Percentiles rank a stretch among this genome's conserved stretches.
phyloP scores from a whole-genome alignment of 1,140 invertebrate genomes.

The Pseudomyrmex concolor region DNA sequence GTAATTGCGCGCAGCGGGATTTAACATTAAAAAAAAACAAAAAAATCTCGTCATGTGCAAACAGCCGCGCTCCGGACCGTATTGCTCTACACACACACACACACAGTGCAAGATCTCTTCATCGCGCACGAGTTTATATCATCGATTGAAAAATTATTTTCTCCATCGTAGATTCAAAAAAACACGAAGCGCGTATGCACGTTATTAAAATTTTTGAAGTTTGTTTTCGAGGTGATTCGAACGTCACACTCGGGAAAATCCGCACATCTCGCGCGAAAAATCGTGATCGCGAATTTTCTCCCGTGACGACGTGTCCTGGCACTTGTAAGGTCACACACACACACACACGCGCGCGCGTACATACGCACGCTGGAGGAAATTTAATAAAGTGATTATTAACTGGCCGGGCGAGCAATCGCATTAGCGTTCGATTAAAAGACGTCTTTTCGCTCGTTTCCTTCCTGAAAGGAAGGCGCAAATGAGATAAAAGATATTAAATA shows the following conservation, averaged over 20 bases:
- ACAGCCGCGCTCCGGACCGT: background rate
- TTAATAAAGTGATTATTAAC: slow-evolving; percentile 66
- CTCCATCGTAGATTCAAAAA: too few species aligned
- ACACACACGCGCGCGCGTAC: too few species aligned
- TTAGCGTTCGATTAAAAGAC: slow-evolving; percentile 48
- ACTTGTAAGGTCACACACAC: slow-evolving; percentile 18
- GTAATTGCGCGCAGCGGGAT: slow-evolving; percentile 46
- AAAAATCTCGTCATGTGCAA: slow-evolving; percentile 60
- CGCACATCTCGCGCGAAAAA: background rate
- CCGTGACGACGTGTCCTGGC: background rate
- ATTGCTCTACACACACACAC: slow-evolving; percentile 45
- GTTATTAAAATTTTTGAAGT: too few species aligned
- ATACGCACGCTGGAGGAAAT: slow-evolving; percentile 13
- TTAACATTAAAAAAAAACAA: slow-evolving; percentile 50
- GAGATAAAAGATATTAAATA: background rate
- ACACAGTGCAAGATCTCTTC: too few species aligned
- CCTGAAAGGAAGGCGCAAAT: background rate
- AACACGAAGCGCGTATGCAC: too few species aligned
- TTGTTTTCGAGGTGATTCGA: background rate
- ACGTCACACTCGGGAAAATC: background rate
- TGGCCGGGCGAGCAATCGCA: slow-evolving; percentile 24
- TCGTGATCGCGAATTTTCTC: slow-evolving; percentile 17
- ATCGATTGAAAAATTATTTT: too few species aligned
- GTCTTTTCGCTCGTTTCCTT: background rate
- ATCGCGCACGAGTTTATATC: too few species aligned